A percentile compares a stretch with the other conserved stretches of the same genome.
Conservation (phyloP, 2,888 invertebrate genomes). For the Drosophila siamana region DNA sequence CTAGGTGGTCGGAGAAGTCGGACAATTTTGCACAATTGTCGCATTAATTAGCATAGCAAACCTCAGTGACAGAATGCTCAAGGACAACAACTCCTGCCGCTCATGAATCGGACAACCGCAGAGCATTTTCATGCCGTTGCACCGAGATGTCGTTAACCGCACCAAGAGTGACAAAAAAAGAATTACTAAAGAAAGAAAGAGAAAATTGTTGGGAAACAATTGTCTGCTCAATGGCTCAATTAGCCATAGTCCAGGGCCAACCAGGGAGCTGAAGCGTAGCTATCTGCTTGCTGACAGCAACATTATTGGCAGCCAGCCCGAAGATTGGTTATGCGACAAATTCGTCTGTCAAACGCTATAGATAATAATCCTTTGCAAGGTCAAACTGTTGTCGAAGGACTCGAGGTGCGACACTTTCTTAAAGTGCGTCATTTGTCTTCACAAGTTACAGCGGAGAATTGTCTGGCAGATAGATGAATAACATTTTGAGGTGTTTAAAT, state of each 20-base stretch:
- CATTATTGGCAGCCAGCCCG: background rate
- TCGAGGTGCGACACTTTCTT: too few species aligned
- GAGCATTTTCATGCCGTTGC: slow-evolving; percentile 45
- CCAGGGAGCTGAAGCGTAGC: background rate
- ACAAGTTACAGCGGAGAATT: too few species aligned
- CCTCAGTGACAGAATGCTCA: slow-evolving; percentile 67
- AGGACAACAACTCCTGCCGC: slow-evolving; percentile 37
- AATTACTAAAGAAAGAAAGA: too few species aligned
- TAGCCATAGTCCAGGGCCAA: slow-evolving; percentile 15
- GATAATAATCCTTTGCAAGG: background rate
- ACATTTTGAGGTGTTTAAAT: too few species aligned
- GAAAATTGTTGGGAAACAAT: background rate
- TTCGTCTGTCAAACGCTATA: background rate
- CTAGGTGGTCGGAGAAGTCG: too few species aligned
- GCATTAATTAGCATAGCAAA: slow-evolving; percentile 81
- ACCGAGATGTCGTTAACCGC: too few species aligned
- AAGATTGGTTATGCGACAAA: background rate
- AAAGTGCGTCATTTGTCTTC: too few species aligned
- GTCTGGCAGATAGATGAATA: too few species aligned
- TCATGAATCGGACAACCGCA: slow-evolving; percentile 51
- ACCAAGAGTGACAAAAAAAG: slow-evolving; percentile 17
- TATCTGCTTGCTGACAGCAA: background rate
- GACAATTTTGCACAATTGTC: slow-evolving; percentile 56
- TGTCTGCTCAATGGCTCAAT: slow-evolving; percentile 11
- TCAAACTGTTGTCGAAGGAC: too few species aligned